Evolutionary conservation across 1,140 invertebrate genomes (phyloP).

Genomic region (Drosophila parvula): DNA sequence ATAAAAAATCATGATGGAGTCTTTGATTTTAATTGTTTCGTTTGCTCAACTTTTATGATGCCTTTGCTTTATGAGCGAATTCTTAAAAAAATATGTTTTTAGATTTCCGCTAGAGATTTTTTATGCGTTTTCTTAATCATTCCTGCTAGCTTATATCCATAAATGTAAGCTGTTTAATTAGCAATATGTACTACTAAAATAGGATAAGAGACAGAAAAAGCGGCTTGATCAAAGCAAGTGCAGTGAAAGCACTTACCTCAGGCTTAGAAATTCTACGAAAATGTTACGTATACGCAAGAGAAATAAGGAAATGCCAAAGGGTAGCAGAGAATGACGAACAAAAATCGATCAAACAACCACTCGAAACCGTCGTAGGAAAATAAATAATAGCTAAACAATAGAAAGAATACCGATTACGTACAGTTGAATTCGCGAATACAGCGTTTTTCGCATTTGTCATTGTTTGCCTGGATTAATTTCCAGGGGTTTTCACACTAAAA

Average conservation of each 20-base stretch:
- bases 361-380: slow-evolving; percentile 20
- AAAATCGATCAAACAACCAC: slow-evolving; percentile 73
- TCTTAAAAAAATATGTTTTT: slow-evolving; percentile 11
- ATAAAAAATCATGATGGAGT: slow-evolving; percentile 3
- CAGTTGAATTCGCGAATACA: slow-evolving; percentile 51
- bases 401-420: slow-evolving; percentile 44
- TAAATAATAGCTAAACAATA: slow-evolving; percentile 26
- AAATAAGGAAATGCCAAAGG: slow-evolving; percentile 24
- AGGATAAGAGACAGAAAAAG: slow-evolving; percentile 17
- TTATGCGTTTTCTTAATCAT: background rate
- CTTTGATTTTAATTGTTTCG: slow-evolving; percentile 25
- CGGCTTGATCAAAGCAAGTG: slow-evolving; percentile 7
- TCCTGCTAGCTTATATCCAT: background rate
- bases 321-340: slow-evolving; percentile 13
- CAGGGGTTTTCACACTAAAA: slow-evolving; percentile 17
- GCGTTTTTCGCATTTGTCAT: slow-evolving; percentile 43
- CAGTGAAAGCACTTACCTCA: slow-evolving; percentile 51
- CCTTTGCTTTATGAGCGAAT: slow-evolving; percentile 15
- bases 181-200: background rate
- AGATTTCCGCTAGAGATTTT: background rate
- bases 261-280: slow-evolving; percentile 35
- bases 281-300: slow-evolving; percentile 64
- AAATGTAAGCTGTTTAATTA: slow-evolving; percentile 4
- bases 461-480: slow-evolving; percentile 44
- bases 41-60: slow-evolving; percentile 21